phyloP scores from a whole-genome alignment of 2,113 vertebrate genomes.

The Megaleporinus macrocephalus region DNA sequence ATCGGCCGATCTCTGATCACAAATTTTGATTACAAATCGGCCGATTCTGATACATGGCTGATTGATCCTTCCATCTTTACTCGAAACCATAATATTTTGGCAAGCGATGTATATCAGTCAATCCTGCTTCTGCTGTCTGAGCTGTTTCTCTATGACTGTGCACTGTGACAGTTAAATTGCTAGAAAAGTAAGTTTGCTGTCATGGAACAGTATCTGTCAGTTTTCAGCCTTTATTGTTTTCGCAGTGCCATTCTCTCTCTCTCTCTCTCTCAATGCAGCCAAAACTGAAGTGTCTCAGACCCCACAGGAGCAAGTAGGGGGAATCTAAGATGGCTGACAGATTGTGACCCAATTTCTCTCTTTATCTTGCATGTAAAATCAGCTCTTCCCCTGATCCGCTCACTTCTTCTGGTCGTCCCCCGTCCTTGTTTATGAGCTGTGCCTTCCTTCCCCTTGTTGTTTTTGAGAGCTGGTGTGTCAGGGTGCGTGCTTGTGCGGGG shows the following conservation, averaged over 20 bases:
- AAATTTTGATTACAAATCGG: too few relatives aligned
- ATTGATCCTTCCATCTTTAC: too few relatives aligned
- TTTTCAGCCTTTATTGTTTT: neutral
- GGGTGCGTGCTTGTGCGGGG: neutral
- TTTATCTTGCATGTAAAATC: conserved; percentile 44
- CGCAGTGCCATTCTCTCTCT: neutral
- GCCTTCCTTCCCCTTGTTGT: neutral
- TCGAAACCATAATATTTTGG: too few relatives aligned
- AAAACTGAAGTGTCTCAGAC: conserved; percentile 3
- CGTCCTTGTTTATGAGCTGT: neutral
- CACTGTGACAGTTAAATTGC: neutral
- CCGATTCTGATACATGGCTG: too few relatives aligned
- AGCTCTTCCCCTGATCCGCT: conserved; percentile 9
- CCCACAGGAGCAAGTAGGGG: conserved; percentile 23
- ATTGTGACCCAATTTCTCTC: conserved; percentile 57
- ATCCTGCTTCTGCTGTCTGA: too few relatives aligned
- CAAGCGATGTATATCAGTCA: too few relatives aligned
- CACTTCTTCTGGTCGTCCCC: neutral
- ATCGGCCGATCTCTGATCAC: too few relatives aligned
- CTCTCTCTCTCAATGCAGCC: neutral
- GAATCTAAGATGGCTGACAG: conserved; percentile 50
- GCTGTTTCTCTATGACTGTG: neutral
- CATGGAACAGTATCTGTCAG: neutral
- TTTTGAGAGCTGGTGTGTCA: neutral
- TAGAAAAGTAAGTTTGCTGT: neutral